A percentile compares a stretch with the other conserved stretches of the same genome.
phyloP scores from a whole-genome alignment of 2,888 invertebrate species.

The Orthonychiurus folsomi region DNA sequence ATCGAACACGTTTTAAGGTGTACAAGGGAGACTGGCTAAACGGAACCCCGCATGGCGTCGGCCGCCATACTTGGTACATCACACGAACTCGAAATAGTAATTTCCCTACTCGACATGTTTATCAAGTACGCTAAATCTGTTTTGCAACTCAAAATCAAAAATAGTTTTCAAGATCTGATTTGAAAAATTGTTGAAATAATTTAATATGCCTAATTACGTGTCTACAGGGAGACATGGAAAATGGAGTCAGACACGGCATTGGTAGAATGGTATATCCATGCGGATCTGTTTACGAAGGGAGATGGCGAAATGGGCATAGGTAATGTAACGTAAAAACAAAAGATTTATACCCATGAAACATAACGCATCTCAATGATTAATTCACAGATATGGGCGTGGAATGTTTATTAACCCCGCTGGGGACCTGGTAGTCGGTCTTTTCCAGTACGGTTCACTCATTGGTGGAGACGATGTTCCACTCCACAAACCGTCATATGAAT shows the following conservation, averaged over 20 bases:
- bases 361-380: too few species aligned
- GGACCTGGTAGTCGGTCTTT: conserved; percentile 24
- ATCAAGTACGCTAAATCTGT: too few species aligned
- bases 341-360: too few species aligned
- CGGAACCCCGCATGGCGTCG: conserved; percentile 30
- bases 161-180: not conserved
- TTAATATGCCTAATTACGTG: too few species aligned
- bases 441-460: conserved; percentile 21
- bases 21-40: conserved; percentile 33
- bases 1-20: conserved; percentile 23
- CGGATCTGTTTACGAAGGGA: conserved; percentile 34
- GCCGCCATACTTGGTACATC: conserved; percentile 35
- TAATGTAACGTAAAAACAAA: too few species aligned
- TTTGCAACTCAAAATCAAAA: too few species aligned
- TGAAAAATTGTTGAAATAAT: too few species aligned
- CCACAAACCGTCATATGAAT: conserved; percentile 31
- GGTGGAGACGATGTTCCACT: conserved; percentile 27
- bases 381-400: too few species aligned
- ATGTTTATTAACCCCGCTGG: conserved; percentile 33
- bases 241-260: conserved; percentile 33
- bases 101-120: conserved; percentile 27
- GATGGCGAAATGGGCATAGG: conserved; percentile 33
- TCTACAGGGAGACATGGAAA: conserved; percentile 21
- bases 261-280: conserved; percentile 36
- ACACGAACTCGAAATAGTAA: conserved; percentile 9